phyloP scores from a whole-genome alignment of 1,140 invertebrate species.

The Drosophila nasuta region DNA sequence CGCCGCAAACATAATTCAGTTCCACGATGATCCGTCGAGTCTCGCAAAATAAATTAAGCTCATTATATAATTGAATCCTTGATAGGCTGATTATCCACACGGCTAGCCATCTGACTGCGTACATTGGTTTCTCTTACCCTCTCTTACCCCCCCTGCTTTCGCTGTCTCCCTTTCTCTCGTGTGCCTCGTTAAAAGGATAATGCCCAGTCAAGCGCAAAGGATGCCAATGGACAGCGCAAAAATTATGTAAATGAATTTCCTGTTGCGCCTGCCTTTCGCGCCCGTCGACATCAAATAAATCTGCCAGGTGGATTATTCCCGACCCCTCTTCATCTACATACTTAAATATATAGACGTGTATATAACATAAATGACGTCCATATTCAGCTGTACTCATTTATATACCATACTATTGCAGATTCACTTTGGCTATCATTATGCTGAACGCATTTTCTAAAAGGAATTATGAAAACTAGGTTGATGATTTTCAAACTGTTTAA shows the following conservation, averaged over 20 bases:
- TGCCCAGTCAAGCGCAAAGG: constrained; percentile 76
- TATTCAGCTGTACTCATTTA: background rate
- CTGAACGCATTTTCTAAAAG: too few relatives aligned
- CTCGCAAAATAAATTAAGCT: constrained; percentile 74
- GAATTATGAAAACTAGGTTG: too few relatives aligned
- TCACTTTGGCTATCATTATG: too few relatives aligned
- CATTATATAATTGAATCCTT: constrained; percentile 68
- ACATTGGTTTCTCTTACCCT: background rate
- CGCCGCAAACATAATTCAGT: constrained; percentile 53
- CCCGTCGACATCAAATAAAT: constrained; percentile 60
- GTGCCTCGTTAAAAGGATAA: constrained; percentile 79
- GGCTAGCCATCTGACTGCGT: constrained; percentile 56
- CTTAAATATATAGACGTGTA: background rate
- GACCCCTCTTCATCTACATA: background rate
- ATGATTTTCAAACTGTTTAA: too few relatives aligned
- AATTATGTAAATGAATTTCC: constrained; percentile 83
- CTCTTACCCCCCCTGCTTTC: background rate
- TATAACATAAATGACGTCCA: constrained; percentile 1
- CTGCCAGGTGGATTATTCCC: constrained; percentile 56
- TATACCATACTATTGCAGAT: background rate
- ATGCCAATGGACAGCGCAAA: constrained; percentile 77
- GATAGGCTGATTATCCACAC: constrained; percentile 82
- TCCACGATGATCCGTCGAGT: constrained; percentile 43
- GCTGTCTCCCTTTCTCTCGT: background rate
- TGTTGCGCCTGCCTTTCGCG: constrained; percentile 57